These are phyloP conservation scores for Ridgeia piscesae DNA, from an alignment of 1,140 invertebrate species.

Conservation along the genomic window DNA sequence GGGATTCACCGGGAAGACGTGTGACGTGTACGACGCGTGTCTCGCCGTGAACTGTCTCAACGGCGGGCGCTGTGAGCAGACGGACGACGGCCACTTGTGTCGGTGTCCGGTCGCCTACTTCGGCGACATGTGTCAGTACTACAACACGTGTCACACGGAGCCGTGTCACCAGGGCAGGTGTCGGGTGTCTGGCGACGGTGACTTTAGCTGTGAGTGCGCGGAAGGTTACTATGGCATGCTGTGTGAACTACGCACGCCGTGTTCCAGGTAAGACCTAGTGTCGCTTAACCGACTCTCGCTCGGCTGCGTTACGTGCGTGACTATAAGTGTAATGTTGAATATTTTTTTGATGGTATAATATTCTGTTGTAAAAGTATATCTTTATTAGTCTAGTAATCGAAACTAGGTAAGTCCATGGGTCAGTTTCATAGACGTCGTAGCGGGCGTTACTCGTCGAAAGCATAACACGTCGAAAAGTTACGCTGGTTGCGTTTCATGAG, in stretches of 20 bases:
- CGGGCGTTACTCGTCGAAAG: too few species aligned
- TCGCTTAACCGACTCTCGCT: too few species aligned
- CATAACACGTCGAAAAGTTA: too few species aligned
- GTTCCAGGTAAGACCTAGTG: constrained; percentile 10
- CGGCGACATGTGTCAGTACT: constrained; percentile 50
- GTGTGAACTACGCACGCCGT: constrained; percentile 25
- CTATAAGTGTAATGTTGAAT: too few species aligned
- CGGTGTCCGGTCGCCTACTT: constrained; percentile 46
- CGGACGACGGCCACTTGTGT: constrained; percentile 44
- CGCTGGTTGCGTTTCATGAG: too few species aligned
- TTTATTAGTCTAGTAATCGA: too few species aligned
- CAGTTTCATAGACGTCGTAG: too few species aligned
- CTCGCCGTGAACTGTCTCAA: constrained; percentile 10
- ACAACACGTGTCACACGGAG: constrained; percentile 37
- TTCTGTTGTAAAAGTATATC: too few species aligned
- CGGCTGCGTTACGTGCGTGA: too few species aligned
- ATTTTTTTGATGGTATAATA: too few species aligned
- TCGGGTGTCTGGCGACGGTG: constrained; percentile 66
- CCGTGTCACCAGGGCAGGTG: constrained; percentile 32
- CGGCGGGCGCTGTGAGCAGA: constrained; percentile 15
- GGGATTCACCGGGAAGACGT: constrained; percentile 61
- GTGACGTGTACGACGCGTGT: constrained; percentile 54
- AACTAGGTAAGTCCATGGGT: too few species aligned
- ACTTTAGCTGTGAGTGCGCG: constrained; percentile 39
- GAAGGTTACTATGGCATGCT: constrained; percentile 10